phyloP scores from a whole-genome alignment of 2,888 invertebrate species.

The Celastrina argiolus region DNA sequence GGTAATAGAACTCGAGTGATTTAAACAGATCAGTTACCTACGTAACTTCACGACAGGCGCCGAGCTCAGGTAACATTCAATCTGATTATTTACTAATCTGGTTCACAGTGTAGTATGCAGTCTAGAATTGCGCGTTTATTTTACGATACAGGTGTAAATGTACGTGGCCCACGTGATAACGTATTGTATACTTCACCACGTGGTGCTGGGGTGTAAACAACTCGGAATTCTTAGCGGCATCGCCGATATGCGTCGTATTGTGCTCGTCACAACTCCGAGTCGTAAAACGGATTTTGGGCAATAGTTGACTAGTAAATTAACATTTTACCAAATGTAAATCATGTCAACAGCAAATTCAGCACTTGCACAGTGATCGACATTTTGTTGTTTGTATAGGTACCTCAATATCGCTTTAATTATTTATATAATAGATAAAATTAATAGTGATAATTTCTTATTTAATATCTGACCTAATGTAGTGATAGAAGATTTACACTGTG shows the following conservation, averaged over 20 bases:
- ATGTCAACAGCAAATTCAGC: not conserved
- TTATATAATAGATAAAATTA: no score
- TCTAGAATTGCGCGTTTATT: constrained; percentile 36
- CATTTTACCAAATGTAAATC: not conserved
- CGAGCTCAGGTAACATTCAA: constrained; percentile 71
- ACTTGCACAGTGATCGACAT: no score
- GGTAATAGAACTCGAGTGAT: constrained; percentile 42
- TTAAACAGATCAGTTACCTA: constrained; percentile 53
- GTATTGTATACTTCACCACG: constrained; percentile 61
- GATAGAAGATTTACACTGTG: no score
- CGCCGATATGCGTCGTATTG: constrained; percentile 27
- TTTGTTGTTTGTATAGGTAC: no score
- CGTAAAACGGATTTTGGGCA: not conserved
- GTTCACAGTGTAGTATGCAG: constrained; percentile 40
- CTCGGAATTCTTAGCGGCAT: constrained; percentile 44
- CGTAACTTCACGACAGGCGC: constrained; percentile 58
- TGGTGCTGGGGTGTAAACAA: constrained; percentile 69
- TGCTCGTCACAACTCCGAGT: constrained; percentile 31
- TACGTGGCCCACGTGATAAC: constrained; percentile 60
- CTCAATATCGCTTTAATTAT: no score
- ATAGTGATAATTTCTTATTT: no score
- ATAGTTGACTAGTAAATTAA: not conserved
- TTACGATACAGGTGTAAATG: constrained; percentile 47
- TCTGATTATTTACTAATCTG: constrained; percentile 56
- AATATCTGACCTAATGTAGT: no score